Conservation (phyloP, 2,113 vertebrate genomes). For the Odobenus rosmarus region DNA sequence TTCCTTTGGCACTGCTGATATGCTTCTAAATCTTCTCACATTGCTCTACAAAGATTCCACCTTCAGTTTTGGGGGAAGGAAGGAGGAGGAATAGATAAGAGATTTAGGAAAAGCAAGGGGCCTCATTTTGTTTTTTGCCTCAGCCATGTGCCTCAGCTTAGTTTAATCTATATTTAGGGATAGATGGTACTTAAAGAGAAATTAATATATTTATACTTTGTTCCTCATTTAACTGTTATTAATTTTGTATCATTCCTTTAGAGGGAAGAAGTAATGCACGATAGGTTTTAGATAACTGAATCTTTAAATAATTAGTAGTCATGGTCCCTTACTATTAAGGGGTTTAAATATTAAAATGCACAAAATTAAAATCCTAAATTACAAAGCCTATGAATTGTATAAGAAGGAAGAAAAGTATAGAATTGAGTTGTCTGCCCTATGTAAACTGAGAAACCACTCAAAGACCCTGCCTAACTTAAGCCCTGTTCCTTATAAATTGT, state of each 20-base stretch:
- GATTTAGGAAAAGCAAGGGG: not conserved
- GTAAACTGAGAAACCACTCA: slow-evolving; percentile 61
- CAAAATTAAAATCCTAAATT: slow-evolving; percentile 43
- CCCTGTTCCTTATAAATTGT: not conserved
- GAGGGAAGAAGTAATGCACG: not conserved
- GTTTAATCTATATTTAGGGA: not conserved
- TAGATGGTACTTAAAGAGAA: not conserved
- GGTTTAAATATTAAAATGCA: not conserved
- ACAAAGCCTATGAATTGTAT: not conserved
- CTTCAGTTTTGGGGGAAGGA: not conserved
- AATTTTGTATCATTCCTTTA: not conserved
- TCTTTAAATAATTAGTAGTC: not conserved
- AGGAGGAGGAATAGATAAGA: not conserved
- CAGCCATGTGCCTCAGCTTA: not conserved
- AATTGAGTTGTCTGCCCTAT: not conserved
- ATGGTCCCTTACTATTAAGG: not conserved
- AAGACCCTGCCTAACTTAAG: slow-evolving; percentile 8
- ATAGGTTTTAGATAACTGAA: not conserved
- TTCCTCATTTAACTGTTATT: not conserved
- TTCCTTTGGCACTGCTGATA: not conserved
- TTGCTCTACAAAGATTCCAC: not conserved
- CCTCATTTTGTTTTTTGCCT: not conserved
- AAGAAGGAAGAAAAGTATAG: not conserved
- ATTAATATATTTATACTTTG: not conserved
- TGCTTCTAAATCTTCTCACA: not conserved